Evolutionary conservation across 2,797 vertebrate genomes (phyloP), one percentile per base, ranked within the genome.

Genomic region (Catamblyrhynchus diadema): DNA sequence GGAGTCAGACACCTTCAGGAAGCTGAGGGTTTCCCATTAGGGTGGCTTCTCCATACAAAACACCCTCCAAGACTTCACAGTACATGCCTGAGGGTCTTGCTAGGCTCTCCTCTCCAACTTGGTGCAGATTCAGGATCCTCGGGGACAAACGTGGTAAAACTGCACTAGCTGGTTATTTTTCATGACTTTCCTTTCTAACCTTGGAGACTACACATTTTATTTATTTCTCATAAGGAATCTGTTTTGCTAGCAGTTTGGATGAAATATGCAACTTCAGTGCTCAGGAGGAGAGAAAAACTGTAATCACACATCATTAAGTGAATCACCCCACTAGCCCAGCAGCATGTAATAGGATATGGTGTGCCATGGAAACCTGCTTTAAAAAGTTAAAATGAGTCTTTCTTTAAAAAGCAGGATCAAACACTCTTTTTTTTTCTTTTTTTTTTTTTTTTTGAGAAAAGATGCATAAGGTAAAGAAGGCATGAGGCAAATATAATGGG

Each of bases 221-320:
- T 44, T 2, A 1, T 74, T 74, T 93, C 81, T 92, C 67, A 47
- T 69, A 88, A 79, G 82, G 16, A 41, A 72, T 88, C 78, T 73
- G 44, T 90, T 94, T 79, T 94, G 47, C 82, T 57, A 84, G 85
- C 41, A 81, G 62, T 93, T 93, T 86, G 69, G 79, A 87, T 75
- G 54, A 89, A 96, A 75, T 84, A 89, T 74, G 84, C 69, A 71
- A n/a, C 85, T 91, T 81, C 13, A 5, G 59, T 86, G 53, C 82
- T 77, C 92, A 75, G 54, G 77, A 94, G 80, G 51, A 94, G 85
- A 61, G 73, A 81, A 90, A 81, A 91, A n/a, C 59, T 86, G 50
- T 79, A 94, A 96, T 91, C 85, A 81, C 92, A 90, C 85, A 79
- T 94, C 87, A 77, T 96, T 95, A 96, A 93, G 81, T 84, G 59